Conservation (phyloP, 1,140 invertebrate species). For the Sitodiplosis mosellana region DNA sequence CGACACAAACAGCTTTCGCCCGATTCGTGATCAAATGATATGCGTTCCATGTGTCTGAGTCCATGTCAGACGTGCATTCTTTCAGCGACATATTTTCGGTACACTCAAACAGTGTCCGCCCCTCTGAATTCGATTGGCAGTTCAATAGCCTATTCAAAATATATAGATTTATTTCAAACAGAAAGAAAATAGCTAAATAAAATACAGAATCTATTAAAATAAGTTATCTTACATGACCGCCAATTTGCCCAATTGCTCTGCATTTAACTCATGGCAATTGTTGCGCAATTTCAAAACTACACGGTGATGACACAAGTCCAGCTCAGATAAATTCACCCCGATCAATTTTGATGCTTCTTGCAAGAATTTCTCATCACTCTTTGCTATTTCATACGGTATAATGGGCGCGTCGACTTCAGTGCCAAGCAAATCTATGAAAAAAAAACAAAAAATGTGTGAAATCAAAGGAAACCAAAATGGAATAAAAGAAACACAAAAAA, state of each 20-base stretch:
- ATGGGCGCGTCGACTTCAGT: neutral
- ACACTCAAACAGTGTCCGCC: conserved; percentile 37
- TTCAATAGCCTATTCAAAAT: no score
- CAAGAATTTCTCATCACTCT: conserved; percentile 44
- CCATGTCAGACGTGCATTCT: conserved; percentile 47
- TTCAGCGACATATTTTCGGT: conserved; percentile 37
- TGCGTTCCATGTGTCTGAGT: conserved; percentile 47
- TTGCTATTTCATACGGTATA: conserved; percentile 38
- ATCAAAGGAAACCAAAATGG: no score
- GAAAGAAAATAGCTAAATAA: no score
- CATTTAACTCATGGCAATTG: conserved; percentile 36
- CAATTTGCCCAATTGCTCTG: conserved; percentile 46
- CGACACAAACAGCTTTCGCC: conserved; percentile 47
- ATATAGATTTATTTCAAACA: no score
- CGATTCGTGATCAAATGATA: conserved; percentile 51
- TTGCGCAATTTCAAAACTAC: conserved; percentile 36
- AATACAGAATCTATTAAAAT: no score
- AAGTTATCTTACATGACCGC: conserved; percentile 44
- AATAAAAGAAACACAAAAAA: no score
- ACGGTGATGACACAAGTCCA: conserved; percentile 45
- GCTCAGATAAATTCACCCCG: conserved; percentile 32
- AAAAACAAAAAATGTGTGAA: no score
- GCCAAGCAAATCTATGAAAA: no score
- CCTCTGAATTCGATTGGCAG: conserved; percentile 44
- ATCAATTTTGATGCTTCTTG: conserved; percentile 37